Conservation (phyloP, 1,140 invertebrate species). For the Danaus melanippus region DNA sequence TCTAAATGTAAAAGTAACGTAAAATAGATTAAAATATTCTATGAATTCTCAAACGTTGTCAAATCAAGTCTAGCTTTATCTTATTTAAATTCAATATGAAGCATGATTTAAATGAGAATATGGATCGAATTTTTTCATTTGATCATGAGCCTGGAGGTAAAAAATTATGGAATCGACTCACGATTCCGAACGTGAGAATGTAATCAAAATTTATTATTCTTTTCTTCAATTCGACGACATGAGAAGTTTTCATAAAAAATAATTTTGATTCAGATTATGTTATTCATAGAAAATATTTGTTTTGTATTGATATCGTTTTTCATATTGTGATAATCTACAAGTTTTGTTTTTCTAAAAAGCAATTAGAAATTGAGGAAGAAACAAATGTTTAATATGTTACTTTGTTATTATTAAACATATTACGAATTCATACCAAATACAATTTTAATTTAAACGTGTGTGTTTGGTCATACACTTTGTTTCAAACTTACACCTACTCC, state of each 20-base stretch:
- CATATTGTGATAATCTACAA: no score
- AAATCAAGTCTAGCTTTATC: neutral
- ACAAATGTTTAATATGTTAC: no score
- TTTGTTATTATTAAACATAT: no score
- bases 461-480: no score
- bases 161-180: slow-evolving; percentile 61
- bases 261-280: slow-evolving; percentile 27
- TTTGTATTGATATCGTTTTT: no score
- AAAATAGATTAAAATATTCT: neutral
- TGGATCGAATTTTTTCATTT: slow-evolving; percentile 41
- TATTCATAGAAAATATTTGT: no score
- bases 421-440: neutral
- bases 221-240: slow-evolving; percentile 51
- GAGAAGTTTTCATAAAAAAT: slow-evolving; percentile 44
- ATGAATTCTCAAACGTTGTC: no score
- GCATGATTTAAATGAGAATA: slow-evolving; percentile 26
- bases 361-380: no score
- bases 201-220: slow-evolving; percentile 68
- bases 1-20: neutral
- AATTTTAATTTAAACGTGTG: neutral
- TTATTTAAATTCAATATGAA: slow-evolving; percentile 16
- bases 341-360: no score
- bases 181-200: slow-evolving; percentile 62
- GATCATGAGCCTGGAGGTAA: slow-evolving; percentile 46
- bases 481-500: no score